These are phyloP conservation scores for Phyto melanocephala DNA, from an alignment of 2,888 invertebrate species.

Conservation along the genomic window DNA sequence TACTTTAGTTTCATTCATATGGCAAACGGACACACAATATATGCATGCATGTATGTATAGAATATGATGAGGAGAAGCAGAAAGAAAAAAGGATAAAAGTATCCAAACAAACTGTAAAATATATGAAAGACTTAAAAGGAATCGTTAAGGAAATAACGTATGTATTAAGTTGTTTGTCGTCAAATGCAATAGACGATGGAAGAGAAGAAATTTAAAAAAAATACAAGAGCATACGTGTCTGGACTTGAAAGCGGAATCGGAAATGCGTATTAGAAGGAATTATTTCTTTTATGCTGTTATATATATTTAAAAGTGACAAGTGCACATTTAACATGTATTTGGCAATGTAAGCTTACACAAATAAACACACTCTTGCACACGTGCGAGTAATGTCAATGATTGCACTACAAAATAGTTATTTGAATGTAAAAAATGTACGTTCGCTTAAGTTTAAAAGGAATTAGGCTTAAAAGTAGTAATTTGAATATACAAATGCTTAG, in stretches of 20 bases:
- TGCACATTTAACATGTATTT: too few relatives aligned
- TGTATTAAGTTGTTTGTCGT: neutral
- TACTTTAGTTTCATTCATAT: neutral
- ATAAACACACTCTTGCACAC: neutral
- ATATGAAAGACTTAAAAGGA: neutral
- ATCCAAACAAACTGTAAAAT: neutral
- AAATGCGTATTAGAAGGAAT: too few relatives aligned
- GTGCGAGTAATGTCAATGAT: neutral
- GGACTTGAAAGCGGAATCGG: slow-evolving; percentile 58
- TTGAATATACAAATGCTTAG: neutral
- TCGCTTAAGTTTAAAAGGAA: neutral
- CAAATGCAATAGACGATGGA: neutral
- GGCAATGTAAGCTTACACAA: neutral
- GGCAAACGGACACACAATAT: neutral
- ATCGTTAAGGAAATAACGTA: slow-evolving; percentile 7
- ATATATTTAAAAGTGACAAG: too few relatives aligned
- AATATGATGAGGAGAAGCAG: neutral
- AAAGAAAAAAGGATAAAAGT: too few relatives aligned
- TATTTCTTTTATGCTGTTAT: too few relatives aligned
- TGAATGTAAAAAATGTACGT: neutral
- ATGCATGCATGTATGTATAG: neutral
- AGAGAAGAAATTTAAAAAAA: neutral
- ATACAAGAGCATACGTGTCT: slow-evolving; percentile 53
- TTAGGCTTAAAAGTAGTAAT: slow-evolving; percentile 6
- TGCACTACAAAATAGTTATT: neutral